Percentiles rank a stretch among this genome's conserved stretches.
Evolutionary conservation across 2,888 invertebrate genomes (phyloP).

Genomic region (Tetranychus truncatus): DNA sequence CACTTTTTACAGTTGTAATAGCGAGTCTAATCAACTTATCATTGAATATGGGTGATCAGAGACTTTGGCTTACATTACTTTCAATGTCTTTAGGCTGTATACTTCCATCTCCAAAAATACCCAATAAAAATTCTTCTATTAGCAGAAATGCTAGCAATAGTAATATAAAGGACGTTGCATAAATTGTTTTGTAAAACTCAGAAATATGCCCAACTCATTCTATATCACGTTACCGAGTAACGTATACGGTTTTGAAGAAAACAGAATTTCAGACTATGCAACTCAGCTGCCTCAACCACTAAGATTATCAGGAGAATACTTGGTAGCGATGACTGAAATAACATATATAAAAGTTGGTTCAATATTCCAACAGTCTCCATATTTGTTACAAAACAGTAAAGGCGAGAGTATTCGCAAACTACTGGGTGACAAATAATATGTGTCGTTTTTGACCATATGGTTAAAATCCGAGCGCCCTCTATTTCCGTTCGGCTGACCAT

Average conservation of each 20-base stretch:
- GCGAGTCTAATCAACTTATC: too few species aligned
- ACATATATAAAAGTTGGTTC: neutral
- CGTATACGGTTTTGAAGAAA: neutral
- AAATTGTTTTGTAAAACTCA: neutral
- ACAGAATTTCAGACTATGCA: neutral
- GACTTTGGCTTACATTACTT: constrained; percentile 2
- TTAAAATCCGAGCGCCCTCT: too few species aligned
- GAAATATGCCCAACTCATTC: neutral
- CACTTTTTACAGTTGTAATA: too few species aligned
- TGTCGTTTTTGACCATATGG: too few species aligned
- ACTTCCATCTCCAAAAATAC: constrained; percentile 8
- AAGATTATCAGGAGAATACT: neutral
- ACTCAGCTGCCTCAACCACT: neutral
- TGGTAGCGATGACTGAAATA: neutral
- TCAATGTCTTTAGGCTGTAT: constrained; percentile 8
- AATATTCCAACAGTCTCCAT: neutral
- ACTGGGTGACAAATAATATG: too few species aligned
- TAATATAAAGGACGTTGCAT: neutral
- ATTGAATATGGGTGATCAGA: neutral
- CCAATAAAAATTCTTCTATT: neutral
- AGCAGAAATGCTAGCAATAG: neutral
- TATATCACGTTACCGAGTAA: constrained; percentile 3
- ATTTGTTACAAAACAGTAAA: too few species aligned
- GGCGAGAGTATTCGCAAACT: too few species aligned
- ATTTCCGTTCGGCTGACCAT: too few species aligned